These are phyloP conservation scores for Clarias pachynema DNA, from an alignment of 2,797 vertebrate species.

Conservation along the genomic window DNA sequence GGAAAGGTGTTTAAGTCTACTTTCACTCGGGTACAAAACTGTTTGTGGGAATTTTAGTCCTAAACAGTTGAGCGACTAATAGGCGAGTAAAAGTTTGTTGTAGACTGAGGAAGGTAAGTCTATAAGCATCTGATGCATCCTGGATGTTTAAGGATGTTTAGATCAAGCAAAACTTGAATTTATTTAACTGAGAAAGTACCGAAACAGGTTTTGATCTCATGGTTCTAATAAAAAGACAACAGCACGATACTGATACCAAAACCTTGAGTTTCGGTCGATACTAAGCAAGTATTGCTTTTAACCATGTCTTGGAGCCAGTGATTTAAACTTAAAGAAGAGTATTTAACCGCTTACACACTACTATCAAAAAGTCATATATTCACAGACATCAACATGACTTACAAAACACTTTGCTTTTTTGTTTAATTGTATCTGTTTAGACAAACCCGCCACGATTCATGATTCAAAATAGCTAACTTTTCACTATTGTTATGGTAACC, in stretches of 20 bases:
- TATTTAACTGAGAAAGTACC: background rate
- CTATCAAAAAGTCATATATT: no score
- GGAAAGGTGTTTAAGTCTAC: no score
- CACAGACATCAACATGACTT: background rate
- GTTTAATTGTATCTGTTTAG: background rate
- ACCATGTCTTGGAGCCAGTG: background rate
- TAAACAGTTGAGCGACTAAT: no score
- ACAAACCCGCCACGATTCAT: background rate
- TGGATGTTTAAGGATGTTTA: background rate
- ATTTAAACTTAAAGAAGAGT: background rate
- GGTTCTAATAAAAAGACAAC: background rate
- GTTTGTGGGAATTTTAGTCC: no score
- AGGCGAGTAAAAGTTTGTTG: background rate
- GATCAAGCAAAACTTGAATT: background rate
- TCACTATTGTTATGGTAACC: background rate
- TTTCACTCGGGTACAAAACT: no score
- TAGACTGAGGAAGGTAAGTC: no score
- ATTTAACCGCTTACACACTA: background rate
- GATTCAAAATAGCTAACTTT: background rate
- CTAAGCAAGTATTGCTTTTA: background rate
- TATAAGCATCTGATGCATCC: background rate
- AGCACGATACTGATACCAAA: background rate
- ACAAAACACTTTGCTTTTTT: background rate
- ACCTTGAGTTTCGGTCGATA: background rate
- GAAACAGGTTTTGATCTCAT: background rate